These are phyloP conservation scores for Pandion haliaetus DNA, from an alignment of 2,113 vertebrate species.

Conservation along the genomic window DNA sequence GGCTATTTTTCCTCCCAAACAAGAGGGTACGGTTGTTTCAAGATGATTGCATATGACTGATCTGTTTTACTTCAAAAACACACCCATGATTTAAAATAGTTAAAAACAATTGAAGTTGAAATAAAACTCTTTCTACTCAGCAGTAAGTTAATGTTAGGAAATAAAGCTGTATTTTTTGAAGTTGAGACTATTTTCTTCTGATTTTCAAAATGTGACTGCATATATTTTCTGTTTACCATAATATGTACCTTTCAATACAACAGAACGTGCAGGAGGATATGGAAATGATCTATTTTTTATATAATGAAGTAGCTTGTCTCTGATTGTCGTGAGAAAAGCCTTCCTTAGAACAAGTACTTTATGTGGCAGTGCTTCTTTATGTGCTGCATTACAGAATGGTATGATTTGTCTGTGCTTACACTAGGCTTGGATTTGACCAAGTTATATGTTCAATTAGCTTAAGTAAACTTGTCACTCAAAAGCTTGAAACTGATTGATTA, in stretches of 20 bases:
- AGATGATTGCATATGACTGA: not conserved
- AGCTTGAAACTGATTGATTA: slow-evolving; percentile 56
- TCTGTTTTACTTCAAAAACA: not conserved
- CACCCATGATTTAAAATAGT: not conserved
- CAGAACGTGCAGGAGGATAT: not conserved
- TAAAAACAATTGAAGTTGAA: not conserved
- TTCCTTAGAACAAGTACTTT: not conserved
- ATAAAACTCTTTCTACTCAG: not conserved
- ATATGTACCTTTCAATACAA: not conserved
- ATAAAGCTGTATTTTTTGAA: not conserved
- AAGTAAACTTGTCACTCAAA: slow-evolving; percentile 32
- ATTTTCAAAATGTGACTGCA: not conserved
- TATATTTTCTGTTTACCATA: not conserved
- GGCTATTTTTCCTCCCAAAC: not conserved
- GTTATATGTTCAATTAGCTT: slow-evolving; percentile 9
- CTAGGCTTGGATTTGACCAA: not conserved
- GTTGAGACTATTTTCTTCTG: not conserved
- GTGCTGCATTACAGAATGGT: not conserved
- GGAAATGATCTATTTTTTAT: not conserved
- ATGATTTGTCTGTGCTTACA: not conserved
- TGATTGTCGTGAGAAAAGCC: not conserved
- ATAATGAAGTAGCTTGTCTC: not conserved
- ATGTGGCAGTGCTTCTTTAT: not conserved
- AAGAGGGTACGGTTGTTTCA: not conserved
- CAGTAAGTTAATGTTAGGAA: not conserved